Percentiles rank a stretch among this genome's conserved stretches.
Evolutionary conservation across 2,797 vertebrate species (phyloP).

Genomic region (Chiloscyllium punctatum): DNA sequence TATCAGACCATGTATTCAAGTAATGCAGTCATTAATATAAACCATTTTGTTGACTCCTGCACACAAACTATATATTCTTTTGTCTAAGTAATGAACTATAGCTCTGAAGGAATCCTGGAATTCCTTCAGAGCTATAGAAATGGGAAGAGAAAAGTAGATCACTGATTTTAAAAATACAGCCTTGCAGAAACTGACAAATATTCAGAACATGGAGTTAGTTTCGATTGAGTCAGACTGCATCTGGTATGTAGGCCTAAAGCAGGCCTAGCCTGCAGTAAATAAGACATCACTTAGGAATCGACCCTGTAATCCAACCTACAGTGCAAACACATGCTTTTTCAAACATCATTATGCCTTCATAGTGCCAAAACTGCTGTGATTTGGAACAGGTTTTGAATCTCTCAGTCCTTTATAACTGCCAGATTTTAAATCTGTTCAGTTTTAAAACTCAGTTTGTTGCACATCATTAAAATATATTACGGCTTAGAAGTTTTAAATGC

Average conservation of each 20-base stretch:
- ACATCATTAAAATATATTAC: slow-evolving; percentile 31
- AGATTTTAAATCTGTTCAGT: slow-evolving; percentile 37
- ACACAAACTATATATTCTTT: slow-evolving; percentile 46
- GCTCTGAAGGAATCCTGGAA: too few relatives aligned
- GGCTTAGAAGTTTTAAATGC: slow-evolving; percentile 31
- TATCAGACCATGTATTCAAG: slow-evolving; percentile 59
- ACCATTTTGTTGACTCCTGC: slow-evolving; percentile 64
- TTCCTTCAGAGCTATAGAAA: neutral
- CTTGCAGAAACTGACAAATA: neutral
- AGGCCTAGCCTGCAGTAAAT: slow-evolving; percentile 13
- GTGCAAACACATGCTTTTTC: slow-evolving; percentile 20
- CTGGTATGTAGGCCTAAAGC: neutral
- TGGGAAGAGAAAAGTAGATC: neutral
- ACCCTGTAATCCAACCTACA: neutral
- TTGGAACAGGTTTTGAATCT: slow-evolving; percentile 36
- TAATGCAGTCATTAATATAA: slow-evolving; percentile 72
- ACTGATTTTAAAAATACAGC: neutral
- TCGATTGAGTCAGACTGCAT: neutral
- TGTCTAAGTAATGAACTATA: neutral
- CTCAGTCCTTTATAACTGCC: slow-evolving; percentile 12
- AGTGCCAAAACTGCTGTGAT: slow-evolving; percentile 17
- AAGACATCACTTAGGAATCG: slow-evolving; percentile 31
- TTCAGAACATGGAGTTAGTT: neutral
- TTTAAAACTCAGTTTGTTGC: slow-evolving; percentile 33
- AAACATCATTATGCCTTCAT: slow-evolving; percentile 28